These are phyloP conservation scores for Todiramphus saurophagus DNA, from an alignment of 2,113 vertebrate genomes.

Conservation along the genomic window DNA sequence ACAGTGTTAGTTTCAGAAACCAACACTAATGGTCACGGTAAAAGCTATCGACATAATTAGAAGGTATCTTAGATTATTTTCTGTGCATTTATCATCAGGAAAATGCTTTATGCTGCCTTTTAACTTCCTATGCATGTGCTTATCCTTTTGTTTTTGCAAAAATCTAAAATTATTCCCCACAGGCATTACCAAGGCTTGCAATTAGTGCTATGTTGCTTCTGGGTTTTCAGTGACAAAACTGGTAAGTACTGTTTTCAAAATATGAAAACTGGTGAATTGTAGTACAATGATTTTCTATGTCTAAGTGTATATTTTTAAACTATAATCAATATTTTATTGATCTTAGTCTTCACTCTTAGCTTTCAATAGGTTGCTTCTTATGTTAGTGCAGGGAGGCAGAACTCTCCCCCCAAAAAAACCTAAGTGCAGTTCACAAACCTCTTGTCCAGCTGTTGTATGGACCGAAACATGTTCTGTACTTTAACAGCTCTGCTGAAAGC, in stretches of 20 bases:
- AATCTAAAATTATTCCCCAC: not conserved
- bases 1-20: slow-evolving; percentile 21
- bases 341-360: not conserved
- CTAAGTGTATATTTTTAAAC: not conserved
- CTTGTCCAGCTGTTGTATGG: not conserved
- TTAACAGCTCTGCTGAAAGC: not conserved
- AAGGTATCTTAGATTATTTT: slow-evolving; percentile 5
- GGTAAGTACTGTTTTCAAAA: not conserved
- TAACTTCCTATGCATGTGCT: not conserved
- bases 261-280: not conserved
- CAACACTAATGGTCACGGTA: not conserved
- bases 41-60: not conserved
- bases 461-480: not conserved
- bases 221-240: not conserved
- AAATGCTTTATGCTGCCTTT: not conserved
- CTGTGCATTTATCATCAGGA: slow-evolving; percentile 19
- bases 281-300: not conserved
- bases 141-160: not conserved
- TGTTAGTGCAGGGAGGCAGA: not conserved
- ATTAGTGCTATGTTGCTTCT: not conserved
- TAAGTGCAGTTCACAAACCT: not conserved
- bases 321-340: not conserved
- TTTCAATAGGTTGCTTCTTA: not conserved
- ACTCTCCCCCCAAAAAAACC: not conserved
- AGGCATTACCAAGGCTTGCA: not conserved